These are phyloP conservation scores for Gnathonemus longibarbis DNA, from an alignment of 2,113 vertebrate genomes.

Conservation along the genomic window DNA sequence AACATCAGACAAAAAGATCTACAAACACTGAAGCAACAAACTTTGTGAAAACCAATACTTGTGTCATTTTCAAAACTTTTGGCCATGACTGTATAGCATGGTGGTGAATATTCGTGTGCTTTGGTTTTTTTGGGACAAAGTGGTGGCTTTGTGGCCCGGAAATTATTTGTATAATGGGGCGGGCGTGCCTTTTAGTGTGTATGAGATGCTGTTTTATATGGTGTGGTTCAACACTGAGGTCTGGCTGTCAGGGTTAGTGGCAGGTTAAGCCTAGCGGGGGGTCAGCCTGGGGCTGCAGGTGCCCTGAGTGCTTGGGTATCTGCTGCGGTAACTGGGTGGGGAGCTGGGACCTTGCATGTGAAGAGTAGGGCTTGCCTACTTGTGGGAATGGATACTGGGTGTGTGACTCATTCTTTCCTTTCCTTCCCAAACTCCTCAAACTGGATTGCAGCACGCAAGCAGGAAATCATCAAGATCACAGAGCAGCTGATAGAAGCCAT, in stretches of 20 bases:
- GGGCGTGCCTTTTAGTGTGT: background rate
- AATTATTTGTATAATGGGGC: background rate
- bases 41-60: too few relatives aligned
- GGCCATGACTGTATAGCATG: background rate
- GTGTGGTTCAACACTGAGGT: background rate
- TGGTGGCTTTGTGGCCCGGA: background rate
- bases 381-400: background rate
- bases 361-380: background rate
- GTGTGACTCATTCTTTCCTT: background rate
- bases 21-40: too few relatives aligned
- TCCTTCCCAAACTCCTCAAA: background rate
- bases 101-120: background rate
- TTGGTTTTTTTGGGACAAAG: background rate
- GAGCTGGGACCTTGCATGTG: background rate
- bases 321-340: background rate
- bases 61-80: too few relatives aligned
- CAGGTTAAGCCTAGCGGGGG: background rate
- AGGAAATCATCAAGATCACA: constrained; percentile 98
- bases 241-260: background rate
- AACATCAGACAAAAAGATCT: too few relatives aligned
- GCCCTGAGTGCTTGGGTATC: background rate
- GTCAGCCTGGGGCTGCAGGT: background rate
- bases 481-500: constrained; percentile 98
- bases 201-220: background rate
- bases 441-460: constrained; percentile 78